Percentiles rank a stretch among this genome's conserved stretches.
These are phyloP conservation scores for Anarrhichthys ocellatus DNA, from an alignment of 2,113 vertebrate species.

Conservation along the genomic window DNA sequence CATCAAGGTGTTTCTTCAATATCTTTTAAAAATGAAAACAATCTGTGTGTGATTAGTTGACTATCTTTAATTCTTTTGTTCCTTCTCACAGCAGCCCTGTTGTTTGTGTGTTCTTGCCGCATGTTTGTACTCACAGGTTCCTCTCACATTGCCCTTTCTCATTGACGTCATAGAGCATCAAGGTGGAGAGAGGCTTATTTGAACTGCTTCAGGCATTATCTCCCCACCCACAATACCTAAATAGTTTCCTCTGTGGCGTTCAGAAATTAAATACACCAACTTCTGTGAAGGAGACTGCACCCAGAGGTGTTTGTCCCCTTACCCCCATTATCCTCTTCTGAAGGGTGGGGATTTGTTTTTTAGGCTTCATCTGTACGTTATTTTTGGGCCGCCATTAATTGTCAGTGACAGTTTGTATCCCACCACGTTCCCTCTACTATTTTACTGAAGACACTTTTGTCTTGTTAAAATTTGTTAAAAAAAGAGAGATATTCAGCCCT, in stretches of 20 bases:
- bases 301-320: constrained; percentile 43
- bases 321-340: constrained; percentile 32
- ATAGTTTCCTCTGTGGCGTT: constrained; percentile 2
- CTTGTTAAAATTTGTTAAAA: too few species aligned
- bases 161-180: constrained; percentile 54
- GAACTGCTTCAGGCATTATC: constrained; percentile 26
- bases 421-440: neutral
- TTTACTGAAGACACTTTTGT: neutral
- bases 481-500: neutral
- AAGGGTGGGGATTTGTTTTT: constrained; percentile 16
- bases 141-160: constrained; percentile 41
- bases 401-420: constrained; percentile 32
- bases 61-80: constrained; percentile 23
- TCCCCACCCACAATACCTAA: constrained; percentile 17
- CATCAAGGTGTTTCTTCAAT: constrained; percentile 37
- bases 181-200: constrained; percentile 29
- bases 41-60: constrained; percentile 33
- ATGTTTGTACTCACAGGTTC: constrained; percentile 30
- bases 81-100: constrained; percentile 5
- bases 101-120: neutral
- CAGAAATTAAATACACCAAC: neutral
- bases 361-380: constrained; percentile 13
- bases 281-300: constrained; percentile 20
- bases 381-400: constrained; percentile 51
- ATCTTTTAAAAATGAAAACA: constrained; percentile 19